phyloP scores from a whole-genome alignment of 2,797 vertebrate species.

The Enteromius treurensis region DNA sequence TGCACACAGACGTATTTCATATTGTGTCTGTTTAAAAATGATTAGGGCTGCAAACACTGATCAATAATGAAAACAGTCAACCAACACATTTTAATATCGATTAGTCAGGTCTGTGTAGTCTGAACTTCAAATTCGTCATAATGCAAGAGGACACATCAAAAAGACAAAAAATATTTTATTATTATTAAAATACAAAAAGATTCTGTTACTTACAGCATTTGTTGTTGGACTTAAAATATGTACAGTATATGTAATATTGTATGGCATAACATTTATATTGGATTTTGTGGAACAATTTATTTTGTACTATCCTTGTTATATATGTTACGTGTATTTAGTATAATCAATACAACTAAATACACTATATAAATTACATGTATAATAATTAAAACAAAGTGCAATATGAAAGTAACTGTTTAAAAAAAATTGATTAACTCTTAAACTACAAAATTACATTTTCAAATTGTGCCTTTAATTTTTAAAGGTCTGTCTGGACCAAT shows the following conservation, averaged over 20 bases:
- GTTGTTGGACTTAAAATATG: not conserved
- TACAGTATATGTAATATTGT: not conserved
- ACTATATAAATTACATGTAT: not conserved
- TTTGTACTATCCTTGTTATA: not conserved
- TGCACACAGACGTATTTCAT: not conserved
- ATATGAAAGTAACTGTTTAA: too few species aligned
- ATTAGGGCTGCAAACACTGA: not conserved
- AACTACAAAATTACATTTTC: not conserved
- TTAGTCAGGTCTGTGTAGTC: not conserved
- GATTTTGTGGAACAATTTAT: not conserved
- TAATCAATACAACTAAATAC: not conserved
- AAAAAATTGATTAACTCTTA: too few species aligned
- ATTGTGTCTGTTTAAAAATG: not conserved
- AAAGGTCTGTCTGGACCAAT: not conserved
- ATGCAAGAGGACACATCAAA: not conserved
- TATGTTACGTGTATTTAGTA: not conserved
- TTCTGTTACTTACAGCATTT: not conserved
- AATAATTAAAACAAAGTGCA: not conserved
- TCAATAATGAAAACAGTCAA: not conserved
- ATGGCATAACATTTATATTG: not conserved
- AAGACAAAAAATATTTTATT: not conserved
- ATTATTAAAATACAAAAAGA: not conserved
- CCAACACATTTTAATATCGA: not conserved
- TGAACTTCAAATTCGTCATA: not conserved
- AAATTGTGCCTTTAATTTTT: not conserved